Conservation (phyloP, 2,797 vertebrate species). For the Halcyon leucocephala region DNA sequence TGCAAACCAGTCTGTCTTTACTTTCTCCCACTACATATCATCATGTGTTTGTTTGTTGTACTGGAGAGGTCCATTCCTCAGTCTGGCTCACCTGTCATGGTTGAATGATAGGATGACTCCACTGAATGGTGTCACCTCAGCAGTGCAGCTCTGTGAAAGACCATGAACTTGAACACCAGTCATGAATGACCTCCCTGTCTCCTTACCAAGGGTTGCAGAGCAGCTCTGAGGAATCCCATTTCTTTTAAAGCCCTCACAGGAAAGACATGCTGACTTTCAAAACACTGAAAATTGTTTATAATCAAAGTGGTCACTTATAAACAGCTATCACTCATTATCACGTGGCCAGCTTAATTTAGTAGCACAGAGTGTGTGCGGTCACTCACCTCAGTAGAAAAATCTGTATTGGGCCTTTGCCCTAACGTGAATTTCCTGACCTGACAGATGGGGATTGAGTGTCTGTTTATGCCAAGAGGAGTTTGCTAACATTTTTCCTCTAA, state of each 20-base stretch:
- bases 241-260: not conserved
- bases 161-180: not conserved
- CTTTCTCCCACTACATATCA: not conserved
- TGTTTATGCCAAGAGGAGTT: slow-evolving; percentile 69
- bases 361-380: not conserved
- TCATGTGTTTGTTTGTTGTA: not conserved
- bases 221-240: not conserved
- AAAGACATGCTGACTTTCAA: not conserved
- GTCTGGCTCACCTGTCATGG: not conserved
- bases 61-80: not conserved
- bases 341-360: slow-evolving; percentile 15
- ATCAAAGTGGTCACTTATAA: not conserved
- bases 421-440: slow-evolving; percentile 71
- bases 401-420: not conserved
- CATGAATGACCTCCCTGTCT: not conserved
- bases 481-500: slow-evolving; percentile 80
- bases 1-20: not conserved
- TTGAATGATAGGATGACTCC: not conserved
- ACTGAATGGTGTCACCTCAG: not conserved
- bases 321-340: not conserved
- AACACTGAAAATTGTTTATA: slow-evolving; percentile 8
- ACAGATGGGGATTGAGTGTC: slow-evolving; percentile 77
- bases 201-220: not conserved
- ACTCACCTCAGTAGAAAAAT: slow-evolving; percentile 40
- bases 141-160: not conserved